Base-by-base conservation (phyloP, 1,140 invertebrate genomes). In the Papilio helenus region DNA sequence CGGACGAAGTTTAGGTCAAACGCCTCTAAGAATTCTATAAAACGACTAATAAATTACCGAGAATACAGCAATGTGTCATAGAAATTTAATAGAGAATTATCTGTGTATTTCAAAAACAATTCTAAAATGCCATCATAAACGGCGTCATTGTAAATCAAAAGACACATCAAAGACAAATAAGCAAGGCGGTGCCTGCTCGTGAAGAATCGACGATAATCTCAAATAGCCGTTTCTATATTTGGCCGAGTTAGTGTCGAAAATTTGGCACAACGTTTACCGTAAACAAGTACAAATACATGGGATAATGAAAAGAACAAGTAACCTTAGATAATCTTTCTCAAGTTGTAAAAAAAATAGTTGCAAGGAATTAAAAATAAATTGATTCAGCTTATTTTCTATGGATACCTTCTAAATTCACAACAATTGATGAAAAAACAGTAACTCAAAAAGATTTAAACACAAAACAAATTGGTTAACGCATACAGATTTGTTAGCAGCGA, bases 211-310 rank as follows among this genome's bases (percentile, higher is more conserved):
- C 42, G 9, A 49, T 74, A 74, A 74, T 83, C 84, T 79, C 80
- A 87, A 85, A 84, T 83, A 84, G 79, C 76, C 65, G 81, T 82
- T 79, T 81, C 76, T 84, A 82, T 83, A 79, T 81, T 74, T 78
- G 61, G 61, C 61, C 4, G 61, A 68, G 26, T 68, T 68, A 68
- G 61, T 68, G 61, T 68, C 14, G 61, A 68, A 68, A 68, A 68
- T 68, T 68, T 68, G 61, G 61, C 61, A 68, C 61, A 29, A 68
- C 12, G 61, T 68, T 68, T 68, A 34, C 61, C 61, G 61, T 68
- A 68, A 68, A 68, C 26, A 68, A 68, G 26, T 68, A 26, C 20
- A 61, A 61, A 14, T 61, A 68, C 23, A 68, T 16, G 61, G 61
- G 61, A 61, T 61, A 61, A 68, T 12, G 61, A 68, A 16, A 14